Evolutionary conservation across 2,797 vertebrate genomes (phyloP).

Genomic region (Pseudopleuronectes americanus): DNA sequence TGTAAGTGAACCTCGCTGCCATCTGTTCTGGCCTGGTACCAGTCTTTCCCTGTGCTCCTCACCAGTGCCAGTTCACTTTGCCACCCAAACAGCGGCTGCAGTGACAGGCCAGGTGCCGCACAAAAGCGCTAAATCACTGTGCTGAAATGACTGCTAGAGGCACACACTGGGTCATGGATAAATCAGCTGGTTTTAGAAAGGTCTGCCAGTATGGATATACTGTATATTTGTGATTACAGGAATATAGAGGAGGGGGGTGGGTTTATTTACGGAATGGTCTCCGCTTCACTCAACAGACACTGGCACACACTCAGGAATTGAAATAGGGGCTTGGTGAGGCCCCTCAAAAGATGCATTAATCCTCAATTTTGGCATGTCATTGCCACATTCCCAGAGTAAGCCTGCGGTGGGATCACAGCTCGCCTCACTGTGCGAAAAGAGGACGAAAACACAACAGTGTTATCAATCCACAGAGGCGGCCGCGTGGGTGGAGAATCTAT

Average conservation of each 20-base stretch:
- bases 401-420: constrained; percentile 39
- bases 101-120: constrained; percentile 50
- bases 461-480: constrained; percentile 51
- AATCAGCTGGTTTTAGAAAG: constrained; percentile 15
- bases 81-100: constrained; percentile 49
- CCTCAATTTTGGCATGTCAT: constrained; percentile 41
- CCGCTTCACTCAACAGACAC: constrained; percentile 4
- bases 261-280: constrained; percentile 14
- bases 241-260: background rate
- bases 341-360: constrained; percentile 51
- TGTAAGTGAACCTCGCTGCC: constrained; percentile 61
- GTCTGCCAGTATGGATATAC: background rate
- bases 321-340: constrained; percentile 31
- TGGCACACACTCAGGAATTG: constrained; percentile 36
- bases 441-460: constrained; percentile 44
- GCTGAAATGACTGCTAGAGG: constrained; percentile 23
- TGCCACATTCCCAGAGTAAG: constrained; percentile 46
- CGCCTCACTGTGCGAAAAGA: constrained; percentile 33
- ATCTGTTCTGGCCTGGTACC: constrained; percentile 66
- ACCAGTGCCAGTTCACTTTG: constrained; percentile 50
- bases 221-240: constrained; percentile 5
- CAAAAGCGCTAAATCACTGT: constrained; percentile 26
- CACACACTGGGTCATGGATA: constrained; percentile 4
- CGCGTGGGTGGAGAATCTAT: constrained; percentile 50
- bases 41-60: constrained; percentile 39